Base-by-base conservation (phyloP, 2,113 vertebrate genomes). In the Picathartes gymnocephalus region DNA sequence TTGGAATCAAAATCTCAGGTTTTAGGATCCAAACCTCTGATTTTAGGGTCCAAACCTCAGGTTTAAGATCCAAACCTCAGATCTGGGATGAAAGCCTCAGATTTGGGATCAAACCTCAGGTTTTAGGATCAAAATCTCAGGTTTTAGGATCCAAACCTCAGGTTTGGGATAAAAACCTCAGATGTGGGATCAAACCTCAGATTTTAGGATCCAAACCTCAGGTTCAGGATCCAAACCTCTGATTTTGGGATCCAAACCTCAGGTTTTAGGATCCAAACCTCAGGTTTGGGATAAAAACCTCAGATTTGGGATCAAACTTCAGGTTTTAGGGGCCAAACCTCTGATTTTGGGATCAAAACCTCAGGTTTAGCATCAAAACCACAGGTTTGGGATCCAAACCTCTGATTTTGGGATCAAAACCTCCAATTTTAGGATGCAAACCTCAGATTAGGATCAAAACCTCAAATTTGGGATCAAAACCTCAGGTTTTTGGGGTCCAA, bases 201-300 rank as follows among this genome's bases (percentile, higher is more conserved):
- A 2, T n/a, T n/a, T n/a, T 57, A 1, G n/a, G n/a, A 24, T 35
- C 33, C 2, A 58, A 35, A 58, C n/a, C 6, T 24, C 2, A 1
- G 31, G 13, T 42, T 62, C 30, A 10, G 17, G 12, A 27, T 20
- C 6, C 3, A 35, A 71, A 31, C 8, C 7, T 45, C 53, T 4
- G 2, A 0, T 42, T 72, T n/a, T 0, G 27, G n/a, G 27, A 24
- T 24, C 11, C 3, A 33, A 54, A 68, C 4, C 6, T 48, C 9
- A 15, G 13, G 9, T 30, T 68, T 35, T 6, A 3, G 50, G 30
- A 11, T 4, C 50, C 13, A 25, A 42, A 56, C 7, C 20, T 31
- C 20, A 19, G 4, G 4, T 11, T 58, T 58, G 0, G 15, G 7
- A 15, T 30, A 13, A 3, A 62, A 42, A 42, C 27, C 6, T 31